Evolutionary conservation across 2,113 vertebrate species (phyloP), one percentile per base, ranked within the genome.

Genomic region (Labeo catla): DNA sequence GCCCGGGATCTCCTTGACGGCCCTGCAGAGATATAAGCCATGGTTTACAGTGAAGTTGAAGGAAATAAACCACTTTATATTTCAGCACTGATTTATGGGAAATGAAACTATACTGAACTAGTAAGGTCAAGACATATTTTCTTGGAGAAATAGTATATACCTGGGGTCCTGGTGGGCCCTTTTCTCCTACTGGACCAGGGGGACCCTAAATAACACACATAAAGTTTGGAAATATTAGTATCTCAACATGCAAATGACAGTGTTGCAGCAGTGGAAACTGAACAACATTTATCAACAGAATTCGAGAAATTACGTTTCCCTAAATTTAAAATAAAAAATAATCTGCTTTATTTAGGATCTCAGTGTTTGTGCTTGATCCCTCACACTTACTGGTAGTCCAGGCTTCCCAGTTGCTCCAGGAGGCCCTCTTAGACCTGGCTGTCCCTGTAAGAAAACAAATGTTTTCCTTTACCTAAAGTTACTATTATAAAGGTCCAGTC

Each of bases 81-180:
- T 52, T 15, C 49, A 47, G 4, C 70, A 66, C 28, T 68, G 21
- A 13, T 82, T 78, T 87, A 54, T 72, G 66, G 50, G 54, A 59
- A 87, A 77, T 88, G 12, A 47, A 85, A 72, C 15, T 39, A 28
- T 36, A 77, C 15, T 63, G 59, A 50, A 34, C 2, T 8, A 43
- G 49, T 28, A 19, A 8, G 34, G 39, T 59, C 50, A 23, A 4
- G 2, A 54, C 5, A 15, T 23, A 16, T 85, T 68, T 61, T 76
- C 57, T 77, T 49, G 2, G 3, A 79, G 59, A 39, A 45, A 5
- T 23, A 21, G 1, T 45, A 19, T 73, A 73, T 82, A 97, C 97
- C 95, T 95, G 95, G 68, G 93, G 92, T 65, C 97, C 97, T 0
- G 87, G 91, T 77, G 91, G 90, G 0, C 97, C 97, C 76, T 92